Base-by-base conservation (phyloP, 2,888 invertebrate species). In the Mycalesis mineus region DNA sequence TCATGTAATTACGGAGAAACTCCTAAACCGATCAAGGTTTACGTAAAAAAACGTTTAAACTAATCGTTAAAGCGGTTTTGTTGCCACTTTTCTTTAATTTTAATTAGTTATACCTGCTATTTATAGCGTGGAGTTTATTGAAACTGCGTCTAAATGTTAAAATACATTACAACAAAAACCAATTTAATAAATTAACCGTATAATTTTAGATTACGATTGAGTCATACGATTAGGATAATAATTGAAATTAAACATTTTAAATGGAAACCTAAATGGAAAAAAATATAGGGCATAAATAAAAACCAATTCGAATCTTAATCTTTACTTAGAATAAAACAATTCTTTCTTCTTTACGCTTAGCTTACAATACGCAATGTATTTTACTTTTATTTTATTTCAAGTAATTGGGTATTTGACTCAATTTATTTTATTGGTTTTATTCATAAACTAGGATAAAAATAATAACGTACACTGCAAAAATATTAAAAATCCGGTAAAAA, bases 1-100 rank as follows among this genome's bases (percentile, higher is more conserved):
- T 56, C 14, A 55, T 39, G 28, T 49, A 61, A 55, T 58, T 55
- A 49, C 22, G 28, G 49, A 39, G 49, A 49, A 49, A 49, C 49
- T 37, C 4, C 33, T 22, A 22, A 22, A 22, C 22, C 22, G 22
- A 22, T 5, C 39, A 37, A 37, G 49, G 37, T 39, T 22, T 49
- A 37, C 7, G 28, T 22, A 48, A 47, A 45, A 48, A 45, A 48
- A 36, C 47, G 11, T 48, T 36, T 13, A 37, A 37, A 28, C 14
- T 15, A 37, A 49, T 14, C 28, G 37, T 22, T 49, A 37, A 6
- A 29, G 9, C 11, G 1, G 9, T 15, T 36, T 17, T 29, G 29
- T 14, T 13, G 11, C 31, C 31, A 47, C 7, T 33, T 15, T 14
- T 13, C 2, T 2, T 47, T 47, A 29, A 13, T 3, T 33, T 33